Evolutionary conservation across 2,797 vertebrate genomes (phyloP).

Genomic region (Agapornis canus): DNA sequence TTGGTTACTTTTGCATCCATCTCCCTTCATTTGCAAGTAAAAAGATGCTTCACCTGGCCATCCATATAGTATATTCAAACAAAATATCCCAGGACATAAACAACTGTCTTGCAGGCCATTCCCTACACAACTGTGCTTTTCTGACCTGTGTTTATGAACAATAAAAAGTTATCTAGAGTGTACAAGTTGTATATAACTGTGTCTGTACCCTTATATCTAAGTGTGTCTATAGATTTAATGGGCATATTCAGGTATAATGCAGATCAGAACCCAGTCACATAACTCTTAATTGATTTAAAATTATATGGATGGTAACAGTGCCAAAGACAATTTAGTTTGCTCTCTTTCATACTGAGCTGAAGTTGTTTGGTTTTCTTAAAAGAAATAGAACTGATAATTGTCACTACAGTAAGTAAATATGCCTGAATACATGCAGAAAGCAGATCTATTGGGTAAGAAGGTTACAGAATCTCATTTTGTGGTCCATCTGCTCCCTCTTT

Average conservation of each 20-base stretch:
- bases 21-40: background rate
- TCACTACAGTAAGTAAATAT: slow-evolving; percentile 72
- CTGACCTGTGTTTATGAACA: background rate
- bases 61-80: background rate
- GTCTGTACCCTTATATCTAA: background rate
- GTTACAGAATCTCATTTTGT: slow-evolving; percentile 74
- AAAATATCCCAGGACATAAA: background rate
- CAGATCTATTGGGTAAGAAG: slow-evolving; percentile 70
- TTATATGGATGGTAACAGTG: background rate
- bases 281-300: slow-evolving; percentile 44
- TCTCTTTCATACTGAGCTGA: slow-evolving; percentile 58
- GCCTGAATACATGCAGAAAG: slow-evolving; percentile 61
- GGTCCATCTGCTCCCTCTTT: slow-evolving; percentile 66
- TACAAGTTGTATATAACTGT: background rate
- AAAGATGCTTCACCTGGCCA: background rate
- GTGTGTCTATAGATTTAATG: background rate
- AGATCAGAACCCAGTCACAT: background rate
- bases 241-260: background rate
- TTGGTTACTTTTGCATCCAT: background rate
- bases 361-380: slow-evolving; percentile 71
- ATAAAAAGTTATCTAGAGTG: background rate
- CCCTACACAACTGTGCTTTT: background rate
- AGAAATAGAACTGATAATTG: slow-evolving; percentile 72
- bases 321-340: slow-evolving; percentile 65
- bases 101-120: too few species aligned